These are phyloP conservation scores for Uropsilus gracilis DNA, from an alignment of 2,113 vertebrate species.

Conservation along the genomic window DNA sequence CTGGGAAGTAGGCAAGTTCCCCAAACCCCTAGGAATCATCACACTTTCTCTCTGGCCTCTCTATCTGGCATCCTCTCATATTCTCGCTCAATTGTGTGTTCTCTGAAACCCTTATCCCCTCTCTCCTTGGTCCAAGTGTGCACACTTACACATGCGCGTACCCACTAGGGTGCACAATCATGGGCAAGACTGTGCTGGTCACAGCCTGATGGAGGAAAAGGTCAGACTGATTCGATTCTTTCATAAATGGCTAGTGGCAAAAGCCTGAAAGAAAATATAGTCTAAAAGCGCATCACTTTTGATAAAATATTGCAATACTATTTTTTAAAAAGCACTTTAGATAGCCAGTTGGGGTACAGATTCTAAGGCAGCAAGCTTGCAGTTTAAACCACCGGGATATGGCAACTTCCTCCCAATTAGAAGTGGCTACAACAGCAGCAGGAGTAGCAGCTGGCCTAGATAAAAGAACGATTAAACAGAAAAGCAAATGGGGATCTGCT, in stretches of 20 bases:
- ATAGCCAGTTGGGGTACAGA: not conserved
- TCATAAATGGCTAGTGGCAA: not conserved
- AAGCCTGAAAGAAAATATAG: not conserved
- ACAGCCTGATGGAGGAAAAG: too few relatives aligned
- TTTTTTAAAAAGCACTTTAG: not conserved
- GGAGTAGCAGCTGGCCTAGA: slow-evolving; percentile 55
- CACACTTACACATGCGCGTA: too few relatives aligned
- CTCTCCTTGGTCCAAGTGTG: too few relatives aligned
- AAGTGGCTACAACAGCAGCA: slow-evolving; percentile 32
- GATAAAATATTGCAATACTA: not conserved
- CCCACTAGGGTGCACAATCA: too few relatives aligned
- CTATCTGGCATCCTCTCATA: too few relatives aligned
- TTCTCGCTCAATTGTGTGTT: too few relatives aligned
- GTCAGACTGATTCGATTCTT: too few relatives aligned
- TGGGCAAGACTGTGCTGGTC: too few relatives aligned
- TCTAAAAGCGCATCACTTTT: not conserved
- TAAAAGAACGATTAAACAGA: slow-evolving; percentile 51
- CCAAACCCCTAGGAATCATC: too few relatives aligned
- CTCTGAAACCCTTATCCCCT: too few relatives aligned
- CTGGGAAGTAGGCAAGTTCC: too few relatives aligned
- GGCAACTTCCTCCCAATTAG: slow-evolving; percentile 41
- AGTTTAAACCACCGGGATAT: not conserved
- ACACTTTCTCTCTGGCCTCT: too few relatives aligned
- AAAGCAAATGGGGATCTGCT: slow-evolving; percentile 54
- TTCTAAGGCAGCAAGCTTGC: slow-evolving; percentile 21